Conservation (phyloP, 2,797 vertebrate genomes). For the Zenarchopterus dispar region DNA sequence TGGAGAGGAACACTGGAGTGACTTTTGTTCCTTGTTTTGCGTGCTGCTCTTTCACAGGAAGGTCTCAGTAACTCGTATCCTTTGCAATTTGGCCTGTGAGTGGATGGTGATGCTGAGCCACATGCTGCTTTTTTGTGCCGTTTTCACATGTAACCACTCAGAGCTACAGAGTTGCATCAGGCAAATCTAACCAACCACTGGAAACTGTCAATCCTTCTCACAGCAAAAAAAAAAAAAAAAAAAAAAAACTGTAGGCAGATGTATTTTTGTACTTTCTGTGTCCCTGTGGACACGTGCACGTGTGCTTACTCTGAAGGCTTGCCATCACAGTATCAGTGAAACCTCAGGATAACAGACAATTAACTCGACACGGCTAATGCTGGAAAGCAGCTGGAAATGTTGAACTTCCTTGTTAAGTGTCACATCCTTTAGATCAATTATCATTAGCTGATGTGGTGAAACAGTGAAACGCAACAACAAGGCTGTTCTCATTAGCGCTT, state of each 20-base stretch:
- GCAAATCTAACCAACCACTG: not conserved
- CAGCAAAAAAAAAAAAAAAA: not conserved
- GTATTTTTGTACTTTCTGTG: not conserved
- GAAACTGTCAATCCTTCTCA: conserved; percentile 1
- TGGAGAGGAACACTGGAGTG: conserved; percentile 22
- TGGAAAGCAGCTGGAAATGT: conserved; percentile 56
- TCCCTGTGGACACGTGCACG: not conserved
- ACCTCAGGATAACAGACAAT: conserved; percentile 35
- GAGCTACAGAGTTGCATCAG: not conserved
- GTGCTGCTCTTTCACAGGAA: conserved; percentile 6
- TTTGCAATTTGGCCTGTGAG: conserved; percentile 7
- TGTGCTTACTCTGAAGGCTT: conserved; percentile 5
- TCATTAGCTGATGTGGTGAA: conserved; percentile 38
- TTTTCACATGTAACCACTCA: no score
- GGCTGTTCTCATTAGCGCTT: conserved; percentile 19
- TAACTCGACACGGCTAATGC: conserved; percentile 50
- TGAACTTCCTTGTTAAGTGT: conserved; percentile 63
- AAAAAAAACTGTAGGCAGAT: conserved; percentile 2
- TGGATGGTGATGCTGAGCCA: not conserved
- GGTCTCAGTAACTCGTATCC: conserved; percentile 15
- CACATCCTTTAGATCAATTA: conserved; percentile 61
- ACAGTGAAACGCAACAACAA: conserved; percentile 19
- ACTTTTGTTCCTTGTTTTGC: not conserved
- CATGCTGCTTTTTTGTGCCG: not conserved
- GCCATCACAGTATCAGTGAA: conserved; percentile 13